phyloP scores from a whole-genome alignment of 2,888 invertebrate species.

The Parnassius glacialis region DNA sequence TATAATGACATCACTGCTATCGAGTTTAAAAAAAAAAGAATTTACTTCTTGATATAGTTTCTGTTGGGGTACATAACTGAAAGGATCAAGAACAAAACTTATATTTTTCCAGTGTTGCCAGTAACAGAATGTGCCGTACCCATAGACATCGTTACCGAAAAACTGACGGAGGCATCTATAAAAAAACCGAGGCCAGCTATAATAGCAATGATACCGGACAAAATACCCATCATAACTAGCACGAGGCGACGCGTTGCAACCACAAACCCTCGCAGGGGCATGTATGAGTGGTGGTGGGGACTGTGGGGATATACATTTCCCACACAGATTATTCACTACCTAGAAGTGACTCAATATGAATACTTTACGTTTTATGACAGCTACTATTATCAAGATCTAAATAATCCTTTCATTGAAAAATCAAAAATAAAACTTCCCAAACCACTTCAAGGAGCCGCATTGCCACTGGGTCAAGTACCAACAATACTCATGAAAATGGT shows the following conservation, averaged over 20 bases:
- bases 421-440: not conserved
- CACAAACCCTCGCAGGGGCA: not conserved
- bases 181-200: constrained; percentile 28
- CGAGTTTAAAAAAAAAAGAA: too few relatives aligned
- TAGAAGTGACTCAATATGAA: not conserved
- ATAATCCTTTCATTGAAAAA: not conserved
- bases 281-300: not conserved
- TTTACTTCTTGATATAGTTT: too few relatives aligned
- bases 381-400: not conserved
- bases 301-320: not conserved
- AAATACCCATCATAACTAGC: constrained; percentile 36
- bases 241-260: not conserved
- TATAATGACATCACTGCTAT: too few relatives aligned
- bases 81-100: too few relatives aligned
- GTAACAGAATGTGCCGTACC: constrained; percentile 32
- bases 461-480: not conserved
- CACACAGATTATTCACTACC: not conserved
- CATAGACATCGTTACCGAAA: constrained; percentile 40
- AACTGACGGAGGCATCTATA: constrained; percentile 16
- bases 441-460: not conserved
- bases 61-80: too few relatives aligned
- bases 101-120: constrained; percentile 13
- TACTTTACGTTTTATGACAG: not conserved
- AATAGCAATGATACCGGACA: constrained; percentile 39
- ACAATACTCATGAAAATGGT: not conserved